Percentiles rank a stretch among this genome's conserved stretches.
Evolutionary conservation across 2,888 invertebrate genomes (phyloP).

Genomic region (Cotesia congregata): DNA sequence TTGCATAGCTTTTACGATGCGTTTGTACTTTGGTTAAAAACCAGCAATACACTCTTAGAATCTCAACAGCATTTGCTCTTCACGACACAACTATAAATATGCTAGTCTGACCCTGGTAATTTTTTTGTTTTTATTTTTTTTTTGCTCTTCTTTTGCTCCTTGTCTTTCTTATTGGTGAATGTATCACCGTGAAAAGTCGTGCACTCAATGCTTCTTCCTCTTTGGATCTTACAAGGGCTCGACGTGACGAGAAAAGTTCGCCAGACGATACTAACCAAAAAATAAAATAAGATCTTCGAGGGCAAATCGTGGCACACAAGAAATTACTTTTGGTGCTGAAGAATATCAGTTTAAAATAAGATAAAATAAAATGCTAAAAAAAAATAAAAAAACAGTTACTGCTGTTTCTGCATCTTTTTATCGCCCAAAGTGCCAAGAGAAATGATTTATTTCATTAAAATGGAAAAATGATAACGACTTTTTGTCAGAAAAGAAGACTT

Average conservation of each 20-base stretch:
- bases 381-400: not conserved
- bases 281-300: not conserved
- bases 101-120: constrained; percentile 17
- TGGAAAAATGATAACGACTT: not conserved
- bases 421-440: not conserved
- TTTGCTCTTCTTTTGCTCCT: not conserved
- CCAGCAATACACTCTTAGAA: constrained; percentile 31
- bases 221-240: constrained; percentile 14
- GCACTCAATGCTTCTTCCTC: constrained; percentile 9
- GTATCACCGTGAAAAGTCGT: not conserved
- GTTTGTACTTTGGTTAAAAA: constrained; percentile 28
- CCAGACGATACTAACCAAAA: not conserved
- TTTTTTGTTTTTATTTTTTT: not conserved
- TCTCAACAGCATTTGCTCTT: constrained; percentile 48
- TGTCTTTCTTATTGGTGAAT: constrained; percentile 3
- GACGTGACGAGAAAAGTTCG: constrained; percentile 46
- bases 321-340: not conserved
- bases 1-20: constrained; percentile 35
- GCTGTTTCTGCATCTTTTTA: not conserved
- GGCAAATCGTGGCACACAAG: constrained; percentile 1
- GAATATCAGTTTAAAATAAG: not conserved
- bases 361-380: not conserved
- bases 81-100: constrained; percentile 62
- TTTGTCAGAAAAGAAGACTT: not conserved
- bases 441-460: not conserved